These are phyloP conservation scores for Cydia amplana DNA, from an alignment of 1,140 invertebrate genomes.

Conservation along the genomic window DNA sequence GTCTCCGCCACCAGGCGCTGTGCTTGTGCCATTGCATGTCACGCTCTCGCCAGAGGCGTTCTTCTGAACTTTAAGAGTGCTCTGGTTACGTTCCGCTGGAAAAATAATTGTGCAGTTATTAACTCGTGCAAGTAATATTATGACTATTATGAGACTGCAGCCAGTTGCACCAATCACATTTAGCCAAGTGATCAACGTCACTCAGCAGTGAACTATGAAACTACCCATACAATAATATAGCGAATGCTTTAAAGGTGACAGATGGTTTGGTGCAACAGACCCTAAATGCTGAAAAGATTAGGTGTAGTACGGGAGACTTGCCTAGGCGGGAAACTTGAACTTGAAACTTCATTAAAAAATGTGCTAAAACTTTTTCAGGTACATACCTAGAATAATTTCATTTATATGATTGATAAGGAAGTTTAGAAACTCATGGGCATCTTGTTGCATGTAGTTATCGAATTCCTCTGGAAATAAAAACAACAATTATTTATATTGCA, in stretches of 20 bases:
- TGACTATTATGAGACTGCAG: too few relatives aligned
- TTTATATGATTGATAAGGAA: slow-evolving; percentile 98
- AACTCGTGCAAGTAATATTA: neutral
- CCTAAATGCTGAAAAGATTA: too few relatives aligned
- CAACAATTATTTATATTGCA: slow-evolving; percentile 18
- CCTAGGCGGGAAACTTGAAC: too few relatives aligned
- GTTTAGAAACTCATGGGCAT: slow-evolving; percentile 99
- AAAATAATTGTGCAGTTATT: slow-evolving; percentile 32
- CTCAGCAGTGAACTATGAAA: too few relatives aligned
- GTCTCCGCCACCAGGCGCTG: slow-evolving; percentile 92
- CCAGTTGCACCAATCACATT: too few relatives aligned
- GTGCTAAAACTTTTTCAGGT: too few relatives aligned
- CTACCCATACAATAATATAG: too few relatives aligned
- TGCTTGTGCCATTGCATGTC: slow-evolving; percentile 79
- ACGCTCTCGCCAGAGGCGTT: slow-evolving; percentile 61
- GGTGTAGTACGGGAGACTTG: too few relatives aligned
- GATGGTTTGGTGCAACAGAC: too few relatives aligned
- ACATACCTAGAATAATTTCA: slow-evolving; percentile 93
- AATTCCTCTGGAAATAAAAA: slow-evolving; percentile 92
- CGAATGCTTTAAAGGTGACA: too few relatives aligned
- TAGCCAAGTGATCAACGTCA: too few relatives aligned
- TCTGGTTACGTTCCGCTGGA: slow-evolving; percentile 90
- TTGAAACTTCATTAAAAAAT: too few relatives aligned
- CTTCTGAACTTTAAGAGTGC: slow-evolving; percentile 78
- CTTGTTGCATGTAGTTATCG: slow-evolving; percentile 99